A percentile compares a stretch with the other conserved stretches of the same genome.
phyloP scores from a whole-genome alignment of 2,113 vertebrate genomes.

The Megaleporinus macrocephalus region DNA sequence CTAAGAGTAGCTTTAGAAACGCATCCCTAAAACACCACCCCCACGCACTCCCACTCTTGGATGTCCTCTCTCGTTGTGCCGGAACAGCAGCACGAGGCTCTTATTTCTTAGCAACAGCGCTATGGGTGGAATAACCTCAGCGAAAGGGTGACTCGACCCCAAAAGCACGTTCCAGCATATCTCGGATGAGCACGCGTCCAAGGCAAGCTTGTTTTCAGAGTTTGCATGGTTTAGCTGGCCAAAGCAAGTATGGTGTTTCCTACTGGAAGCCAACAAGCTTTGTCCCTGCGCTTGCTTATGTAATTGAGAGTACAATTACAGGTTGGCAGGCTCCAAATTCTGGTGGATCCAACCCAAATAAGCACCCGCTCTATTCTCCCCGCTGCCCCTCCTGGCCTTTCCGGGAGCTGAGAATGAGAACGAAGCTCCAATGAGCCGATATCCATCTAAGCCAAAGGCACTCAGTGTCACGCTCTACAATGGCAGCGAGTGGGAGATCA shows the following conservation, averaged over 20 bases:
- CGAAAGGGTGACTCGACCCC: background rate
- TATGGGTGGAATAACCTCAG: background rate
- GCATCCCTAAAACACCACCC: slow-evolving; percentile 31
- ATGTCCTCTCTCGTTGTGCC: background rate
- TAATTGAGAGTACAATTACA: background rate
- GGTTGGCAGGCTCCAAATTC: background rate
- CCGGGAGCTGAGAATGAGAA: background rate
- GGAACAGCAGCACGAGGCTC: background rate
- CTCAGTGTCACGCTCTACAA: background rate
- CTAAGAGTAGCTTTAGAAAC: background rate
- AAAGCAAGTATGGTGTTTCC: background rate
- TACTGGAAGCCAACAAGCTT: background rate
- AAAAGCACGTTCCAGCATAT: background rate
- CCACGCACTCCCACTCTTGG: slow-evolving; percentile 29
- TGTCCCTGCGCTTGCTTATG: background rate
- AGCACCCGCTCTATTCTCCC: background rate
- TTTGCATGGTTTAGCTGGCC: background rate
- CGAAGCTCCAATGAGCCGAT: background rate
- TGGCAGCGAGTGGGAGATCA: slow-evolving; percentile 37
- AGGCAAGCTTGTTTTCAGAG: background rate
- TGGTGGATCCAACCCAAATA: background rate
- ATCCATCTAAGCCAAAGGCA: slow-evolving; percentile 8
- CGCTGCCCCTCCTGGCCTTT: background rate
- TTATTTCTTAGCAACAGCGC: background rate
- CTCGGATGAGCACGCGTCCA: background rate